Conservation (phyloP, 2,113 vertebrate species). For the Amphiprion percula region DNA sequence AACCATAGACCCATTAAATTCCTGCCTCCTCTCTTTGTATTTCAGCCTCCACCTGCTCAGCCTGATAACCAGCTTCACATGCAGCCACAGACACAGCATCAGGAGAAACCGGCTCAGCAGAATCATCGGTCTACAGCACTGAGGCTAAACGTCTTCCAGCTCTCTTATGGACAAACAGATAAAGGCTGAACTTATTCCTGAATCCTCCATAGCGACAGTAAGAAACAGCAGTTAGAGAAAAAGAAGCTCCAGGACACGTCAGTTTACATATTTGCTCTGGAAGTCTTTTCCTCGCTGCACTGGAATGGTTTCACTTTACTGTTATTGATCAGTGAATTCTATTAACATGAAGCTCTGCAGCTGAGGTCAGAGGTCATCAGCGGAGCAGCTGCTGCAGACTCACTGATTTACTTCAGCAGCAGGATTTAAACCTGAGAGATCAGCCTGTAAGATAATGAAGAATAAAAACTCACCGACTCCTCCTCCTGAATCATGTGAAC, state of each 20-base stretch:
- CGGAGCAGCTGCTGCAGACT: constrained; percentile 33
- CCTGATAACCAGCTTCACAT: constrained; percentile 31
- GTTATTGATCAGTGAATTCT: constrained; percentile 23
- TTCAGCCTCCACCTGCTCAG: constrained; percentile 6
- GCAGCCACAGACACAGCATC: neutral
- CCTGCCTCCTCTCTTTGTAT: constrained; percentile 1
- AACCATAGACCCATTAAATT: neutral
- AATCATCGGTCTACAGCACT: neutral
- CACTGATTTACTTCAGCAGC: constrained; percentile 23
- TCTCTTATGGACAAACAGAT: constrained; percentile 36
- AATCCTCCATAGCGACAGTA: neutral
- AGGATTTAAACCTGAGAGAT: neutral
- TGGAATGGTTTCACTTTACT: neutral
- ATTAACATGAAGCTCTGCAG: neutral
- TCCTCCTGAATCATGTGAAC: constrained; percentile 99
- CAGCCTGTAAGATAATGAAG: neutral
- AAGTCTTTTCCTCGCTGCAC: neutral
- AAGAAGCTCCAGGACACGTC: no score
- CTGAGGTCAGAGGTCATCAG: constrained; percentile 42
- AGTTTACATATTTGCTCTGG: neutral
- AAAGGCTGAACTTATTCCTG: neutral
- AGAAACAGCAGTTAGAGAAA: neutral
- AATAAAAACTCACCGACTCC: constrained; percentile 91
- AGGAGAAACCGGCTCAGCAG: neutral
- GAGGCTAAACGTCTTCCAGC: constrained; percentile 37